A percentile compares a stretch with the other conserved stretches of the same genome.
Conservation (phyloP, 2,113 vertebrate genomes). For the Larimichthys crocea region DNA sequence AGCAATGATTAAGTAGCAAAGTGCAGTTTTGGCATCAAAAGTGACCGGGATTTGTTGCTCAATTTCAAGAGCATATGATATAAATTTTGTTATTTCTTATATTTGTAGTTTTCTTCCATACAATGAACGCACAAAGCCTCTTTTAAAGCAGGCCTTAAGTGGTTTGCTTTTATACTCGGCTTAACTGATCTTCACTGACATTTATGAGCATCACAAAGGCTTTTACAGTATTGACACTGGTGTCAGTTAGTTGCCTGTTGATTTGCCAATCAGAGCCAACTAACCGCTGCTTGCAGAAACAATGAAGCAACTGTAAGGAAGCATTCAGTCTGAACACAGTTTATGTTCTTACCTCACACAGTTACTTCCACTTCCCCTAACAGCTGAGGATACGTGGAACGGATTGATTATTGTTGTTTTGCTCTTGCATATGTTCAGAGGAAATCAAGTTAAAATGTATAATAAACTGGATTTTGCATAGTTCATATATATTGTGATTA, state of each 20-base stretch:
- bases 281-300: neutral
- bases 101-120: neutral
- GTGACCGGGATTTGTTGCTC: neutral
- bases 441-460: neutral
- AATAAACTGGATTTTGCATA: neutral
- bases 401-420: constrained; percentile 2
- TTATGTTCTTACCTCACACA: constrained; percentile 9
- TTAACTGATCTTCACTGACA: neutral
- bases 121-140: neutral
- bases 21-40: neutral
- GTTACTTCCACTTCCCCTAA: neutral
- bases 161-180: neutral
- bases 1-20: constrained; percentile 12
- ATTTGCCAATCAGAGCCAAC: neutral
- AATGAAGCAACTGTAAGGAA: neutral
- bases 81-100: neutral
- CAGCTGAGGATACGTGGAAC: neutral
- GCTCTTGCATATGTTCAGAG: too few relatives aligned
- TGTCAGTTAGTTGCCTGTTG: neutral
- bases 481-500: neutral
- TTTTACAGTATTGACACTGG: neutral
- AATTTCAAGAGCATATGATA: neutral
- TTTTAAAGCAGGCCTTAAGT: neutral
- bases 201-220: constrained; percentile 1
- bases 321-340: neutral